These are phyloP conservation scores for Cheilosia pagana DNA, from an alignment of 2,888 invertebrate species.

Conservation along the genomic window DNA sequence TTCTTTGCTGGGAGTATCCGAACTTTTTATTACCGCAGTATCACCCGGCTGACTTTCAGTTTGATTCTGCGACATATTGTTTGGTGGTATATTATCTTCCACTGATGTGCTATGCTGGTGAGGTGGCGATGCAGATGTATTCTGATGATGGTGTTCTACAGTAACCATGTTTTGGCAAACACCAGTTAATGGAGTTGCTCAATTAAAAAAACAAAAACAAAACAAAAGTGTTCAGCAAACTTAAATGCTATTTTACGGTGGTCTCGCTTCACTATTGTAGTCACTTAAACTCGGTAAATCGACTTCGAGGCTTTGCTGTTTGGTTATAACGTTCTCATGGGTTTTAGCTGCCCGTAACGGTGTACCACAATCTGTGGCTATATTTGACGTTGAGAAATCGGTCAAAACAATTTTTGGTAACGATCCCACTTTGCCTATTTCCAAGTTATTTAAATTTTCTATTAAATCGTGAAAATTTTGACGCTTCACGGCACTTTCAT, in stretches of 20 bases:
- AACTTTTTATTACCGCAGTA: slow-evolving; percentile 54
- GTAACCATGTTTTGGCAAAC: slow-evolving; percentile 80
- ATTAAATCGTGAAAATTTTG: slow-evolving; percentile 79
- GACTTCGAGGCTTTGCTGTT: slow-evolving; percentile 63
- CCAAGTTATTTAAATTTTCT: slow-evolving; percentile 79
- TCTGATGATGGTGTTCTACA: slow-evolving; percentile 79
- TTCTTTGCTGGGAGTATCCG: slow-evolving; percentile 59
- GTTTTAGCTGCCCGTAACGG: slow-evolving; percentile 18
- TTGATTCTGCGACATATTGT: slow-evolving; percentile 58
- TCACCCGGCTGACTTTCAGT: slow-evolving; percentile 21
- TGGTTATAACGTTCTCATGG: slow-evolving; percentile 27
- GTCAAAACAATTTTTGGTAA: slow-evolving; percentile 82
- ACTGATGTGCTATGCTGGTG: slow-evolving; percentile 53
- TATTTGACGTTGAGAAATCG: slow-evolving; percentile 78
- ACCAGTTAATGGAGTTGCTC: slow-evolving; percentile 74
- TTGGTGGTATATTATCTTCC: slow-evolving; percentile 35
- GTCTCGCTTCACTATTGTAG: slow-evolving; percentile 80
- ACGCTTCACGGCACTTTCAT: slow-evolving; percentile 66
- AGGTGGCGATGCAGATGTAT: slow-evolving; percentile 75
- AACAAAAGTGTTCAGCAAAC: background rate
- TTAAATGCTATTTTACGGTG: slow-evolving; percentile 78
- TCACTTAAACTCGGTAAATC: slow-evolving; percentile 52
- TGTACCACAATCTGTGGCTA: slow-evolving; percentile 56
- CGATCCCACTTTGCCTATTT: slow-evolving; percentile 77
- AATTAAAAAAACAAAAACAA: slow-evolving; percentile 8